Percentiles rank a stretch among this genome's conserved stretches.
Evolutionary conservation across 2,113 vertebrate genomes (phyloP).

Genomic region (Otis tarda): DNA sequence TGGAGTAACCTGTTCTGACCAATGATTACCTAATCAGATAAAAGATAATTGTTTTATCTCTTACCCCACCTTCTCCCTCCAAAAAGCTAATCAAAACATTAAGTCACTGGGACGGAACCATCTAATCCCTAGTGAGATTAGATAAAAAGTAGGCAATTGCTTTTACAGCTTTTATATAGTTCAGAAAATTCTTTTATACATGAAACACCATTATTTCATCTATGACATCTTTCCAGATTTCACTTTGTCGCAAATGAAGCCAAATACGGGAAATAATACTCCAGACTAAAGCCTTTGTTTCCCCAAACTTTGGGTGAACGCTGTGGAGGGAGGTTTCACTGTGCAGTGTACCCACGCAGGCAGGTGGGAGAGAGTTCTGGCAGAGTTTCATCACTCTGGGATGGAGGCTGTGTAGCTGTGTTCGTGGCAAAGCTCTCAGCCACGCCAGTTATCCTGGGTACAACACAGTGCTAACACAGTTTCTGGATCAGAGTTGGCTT

Average conservation of each 20-base stretch:
- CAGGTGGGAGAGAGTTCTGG: neutral
- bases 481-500: neutral
- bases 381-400: neutral
- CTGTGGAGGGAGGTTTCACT: neutral
- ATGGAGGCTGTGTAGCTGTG: neutral
- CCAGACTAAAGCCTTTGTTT: neutral
- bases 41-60: neutral
- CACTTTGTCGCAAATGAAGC: neutral
- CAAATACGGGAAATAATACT: neutral
- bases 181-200: neutral
- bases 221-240: neutral
- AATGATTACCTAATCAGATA: neutral
- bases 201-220: neutral
- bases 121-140: neutral
- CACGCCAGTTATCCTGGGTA: neutral
- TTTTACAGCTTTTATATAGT: neutral
- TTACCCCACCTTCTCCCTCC: neutral
- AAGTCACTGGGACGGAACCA: neutral
- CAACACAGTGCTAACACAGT: neutral
- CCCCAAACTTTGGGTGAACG: neutral
- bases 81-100: neutral
- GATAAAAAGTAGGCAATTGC: neutral
- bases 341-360: neutral
- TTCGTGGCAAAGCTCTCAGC: neutral
- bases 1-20: neutral